phyloP scores from a whole-genome alignment of 1,140 invertebrate genomes.

The Trialeurodes vaporariorum region DNA sequence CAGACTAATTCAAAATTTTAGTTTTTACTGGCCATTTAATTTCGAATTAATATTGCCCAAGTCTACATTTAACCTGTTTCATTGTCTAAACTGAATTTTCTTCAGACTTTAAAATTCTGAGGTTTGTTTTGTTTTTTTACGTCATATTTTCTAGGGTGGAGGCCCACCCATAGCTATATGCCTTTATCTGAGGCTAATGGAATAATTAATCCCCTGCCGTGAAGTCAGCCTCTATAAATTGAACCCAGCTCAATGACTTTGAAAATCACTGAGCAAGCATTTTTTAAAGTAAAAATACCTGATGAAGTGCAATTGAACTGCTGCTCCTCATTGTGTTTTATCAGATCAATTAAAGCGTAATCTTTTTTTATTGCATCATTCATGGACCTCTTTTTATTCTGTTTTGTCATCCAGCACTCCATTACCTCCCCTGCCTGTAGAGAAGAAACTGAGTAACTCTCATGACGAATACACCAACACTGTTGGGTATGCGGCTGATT shows the following conservation, averaged over 20 bases:
- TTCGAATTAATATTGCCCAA: no score
- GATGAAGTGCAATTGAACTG: not conserved
- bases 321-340: not conserved
- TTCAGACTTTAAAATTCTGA: no score
- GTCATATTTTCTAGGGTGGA: not conserved
- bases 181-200: no score
- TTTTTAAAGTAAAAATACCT: not conserved
- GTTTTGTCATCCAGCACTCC: slow-evolving; percentile 44
- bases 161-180: not conserved
- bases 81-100: no score
- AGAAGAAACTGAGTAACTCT: slow-evolving; percentile 34
- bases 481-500: slow-evolving; percentile 31
- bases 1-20: no score
- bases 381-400: slow-evolving; percentile 15
- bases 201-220: not conserved
- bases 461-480: slow-evolving; percentile 34
- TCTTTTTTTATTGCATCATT: not conserved
- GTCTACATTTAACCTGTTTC: no score
- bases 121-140: not conserved
- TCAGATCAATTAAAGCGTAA: not conserved
- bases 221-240: slow-evolving; percentile 11
- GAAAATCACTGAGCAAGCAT: not conserved
- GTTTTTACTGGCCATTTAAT: no score
- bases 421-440: slow-evolving; percentile 52
- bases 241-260: not conserved